Percentiles rank a stretch among this genome's conserved stretches.
These are phyloP conservation scores for Oreochromis mossambicus DNA, from an alignment of 2,797 vertebrate genomes.

Conservation along the genomic window DNA sequence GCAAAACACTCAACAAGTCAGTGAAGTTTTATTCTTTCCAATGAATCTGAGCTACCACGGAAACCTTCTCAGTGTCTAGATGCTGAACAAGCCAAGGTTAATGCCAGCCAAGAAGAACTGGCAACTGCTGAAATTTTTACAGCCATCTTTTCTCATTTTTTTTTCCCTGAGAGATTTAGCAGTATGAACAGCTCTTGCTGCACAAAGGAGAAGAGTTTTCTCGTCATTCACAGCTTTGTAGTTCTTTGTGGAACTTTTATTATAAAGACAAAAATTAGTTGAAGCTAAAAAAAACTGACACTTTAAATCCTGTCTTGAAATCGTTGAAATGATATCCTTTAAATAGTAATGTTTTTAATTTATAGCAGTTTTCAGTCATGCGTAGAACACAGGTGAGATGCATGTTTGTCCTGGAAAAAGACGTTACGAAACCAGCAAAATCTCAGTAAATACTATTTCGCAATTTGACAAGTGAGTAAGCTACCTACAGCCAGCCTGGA, in stretches of 20 bases:
- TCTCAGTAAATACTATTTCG: not conserved
- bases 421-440: not conserved
- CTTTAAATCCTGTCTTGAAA: not conserved
- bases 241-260: not conserved
- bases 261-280: not conserved
- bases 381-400: not conserved
- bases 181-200: not conserved
- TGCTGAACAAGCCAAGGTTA: not conserved
- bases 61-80: not conserved
- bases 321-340: accelerated
- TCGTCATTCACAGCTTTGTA: not conserved
- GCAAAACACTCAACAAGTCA: not conserved
- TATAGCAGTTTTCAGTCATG: not conserved
- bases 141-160: not conserved
- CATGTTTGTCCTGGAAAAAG: not conserved
- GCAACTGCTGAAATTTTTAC: not conserved
- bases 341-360: not conserved
- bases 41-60: not conserved
- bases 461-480: not conserved
- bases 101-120: not conserved
- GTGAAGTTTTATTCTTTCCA: not conserved
- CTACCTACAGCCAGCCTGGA: accelerated
- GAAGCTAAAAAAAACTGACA: not conserved
- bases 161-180: not conserved
- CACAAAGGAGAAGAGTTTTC: not conserved